Evolutionary conservation across 2,113 vertebrate species (phyloP).

Genomic region (Pardalotus punctatus): DNA sequence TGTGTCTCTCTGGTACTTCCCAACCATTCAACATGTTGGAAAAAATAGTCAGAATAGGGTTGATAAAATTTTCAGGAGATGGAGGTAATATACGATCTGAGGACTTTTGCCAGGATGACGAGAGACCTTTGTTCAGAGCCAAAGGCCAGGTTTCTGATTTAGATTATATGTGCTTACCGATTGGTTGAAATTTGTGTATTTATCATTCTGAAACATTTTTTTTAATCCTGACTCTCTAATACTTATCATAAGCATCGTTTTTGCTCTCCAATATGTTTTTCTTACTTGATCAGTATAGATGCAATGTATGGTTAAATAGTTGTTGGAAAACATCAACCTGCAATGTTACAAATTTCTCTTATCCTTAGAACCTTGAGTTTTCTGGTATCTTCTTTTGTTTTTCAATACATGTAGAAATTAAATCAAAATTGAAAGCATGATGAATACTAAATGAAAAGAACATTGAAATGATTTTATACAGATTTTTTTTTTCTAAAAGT

Average conservation of each 20-base stretch:
- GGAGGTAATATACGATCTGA: background rate
- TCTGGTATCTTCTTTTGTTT: background rate
- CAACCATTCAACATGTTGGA: background rate
- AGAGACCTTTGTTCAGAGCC: background rate
- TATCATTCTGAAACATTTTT: background rate
- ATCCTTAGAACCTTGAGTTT: background rate
- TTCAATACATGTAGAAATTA: background rate
- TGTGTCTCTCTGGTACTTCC: background rate
- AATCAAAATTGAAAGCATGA: background rate
- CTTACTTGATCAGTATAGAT: background rate
- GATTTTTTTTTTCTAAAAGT: background rate
- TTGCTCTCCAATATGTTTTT: background rate
- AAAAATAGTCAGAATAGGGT: background rate
- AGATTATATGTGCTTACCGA: background rate
- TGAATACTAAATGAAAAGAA: background rate
- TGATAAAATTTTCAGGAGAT: background rate
- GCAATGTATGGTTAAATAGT: background rate
- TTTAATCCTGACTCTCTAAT: background rate
- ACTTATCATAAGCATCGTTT: background rate
- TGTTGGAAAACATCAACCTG: background rate
- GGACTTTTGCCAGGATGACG: background rate
- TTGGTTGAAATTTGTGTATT: background rate
- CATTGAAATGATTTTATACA: background rate
- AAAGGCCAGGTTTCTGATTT: background rate
- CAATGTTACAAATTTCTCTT: background rate